A percentile compares a stretch with the other conserved stretches of the same genome.
phyloP scores from a whole-genome alignment of 37 sponge, comb jelly and placozoan genomes.

The Mnemiopsis leidyi region DNA sequence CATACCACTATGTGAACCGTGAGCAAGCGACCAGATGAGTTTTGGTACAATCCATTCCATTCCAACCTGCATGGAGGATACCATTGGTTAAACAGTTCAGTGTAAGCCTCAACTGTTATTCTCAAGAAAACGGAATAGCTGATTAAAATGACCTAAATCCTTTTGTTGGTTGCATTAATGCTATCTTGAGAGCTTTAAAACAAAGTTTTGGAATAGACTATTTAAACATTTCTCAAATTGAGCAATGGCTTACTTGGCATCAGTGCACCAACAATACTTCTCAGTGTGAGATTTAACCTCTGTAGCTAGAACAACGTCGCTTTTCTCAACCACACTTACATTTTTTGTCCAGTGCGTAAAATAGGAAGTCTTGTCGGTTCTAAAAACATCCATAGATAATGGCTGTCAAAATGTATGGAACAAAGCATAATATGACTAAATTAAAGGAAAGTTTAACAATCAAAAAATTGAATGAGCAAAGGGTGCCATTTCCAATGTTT shows the following conservation, averaged over 20 bases:
- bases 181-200: too few species aligned
- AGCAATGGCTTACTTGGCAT: slow-evolving; percentile 42
- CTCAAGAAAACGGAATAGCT: too few species aligned
- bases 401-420: too few species aligned
- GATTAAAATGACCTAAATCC: too few species aligned
- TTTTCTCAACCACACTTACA: not conserved
- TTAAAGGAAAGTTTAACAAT: not conserved
- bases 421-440: not conserved
- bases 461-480: too few species aligned
- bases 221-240: too few species aligned
- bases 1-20: slow-evolving; percentile 22
- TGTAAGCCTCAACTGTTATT: too few species aligned
- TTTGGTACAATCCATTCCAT: slow-evolving; percentile 58
- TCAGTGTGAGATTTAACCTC: slow-evolving; percentile 14
- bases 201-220: too few species aligned
- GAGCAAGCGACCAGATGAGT: slow-evolving; percentile 48
- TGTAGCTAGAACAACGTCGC: slow-evolving; percentile 56
- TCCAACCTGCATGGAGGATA: slow-evolving; percentile 47
- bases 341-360: slow-evolving; percentile 1
- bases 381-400: not conserved
- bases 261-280: slow-evolving; percentile 65
- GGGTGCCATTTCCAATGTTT: too few species aligned
- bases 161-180: too few species aligned
- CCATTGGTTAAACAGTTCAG: too few species aligned
- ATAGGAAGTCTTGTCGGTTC: slow-evolving; percentile 35